Conservation (phyloP, 2,113 vertebrate species). For the Platanista minor region DNA sequence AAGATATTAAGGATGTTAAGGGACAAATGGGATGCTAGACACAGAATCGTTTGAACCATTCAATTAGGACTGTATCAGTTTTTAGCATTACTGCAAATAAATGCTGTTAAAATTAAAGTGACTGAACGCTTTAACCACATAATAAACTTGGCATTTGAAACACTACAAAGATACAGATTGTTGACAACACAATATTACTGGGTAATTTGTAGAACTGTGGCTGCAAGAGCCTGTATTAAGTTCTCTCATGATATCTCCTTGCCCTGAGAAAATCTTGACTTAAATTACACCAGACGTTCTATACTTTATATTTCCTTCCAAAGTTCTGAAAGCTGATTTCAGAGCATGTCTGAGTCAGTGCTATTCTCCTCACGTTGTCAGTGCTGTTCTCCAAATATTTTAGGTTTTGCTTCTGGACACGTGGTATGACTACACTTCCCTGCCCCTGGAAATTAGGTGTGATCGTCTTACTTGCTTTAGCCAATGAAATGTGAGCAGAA, state of each 20-base stretch:
- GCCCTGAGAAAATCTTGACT: not conserved
- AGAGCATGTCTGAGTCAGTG: not conserved
- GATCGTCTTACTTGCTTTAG: not conserved
- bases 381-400: not conserved
- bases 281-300: not conserved
- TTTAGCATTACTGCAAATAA: constrained; percentile 29
- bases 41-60: not conserved
- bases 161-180: not conserved
- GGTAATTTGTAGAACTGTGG: not conserved
- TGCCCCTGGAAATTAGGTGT: not conserved
- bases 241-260: not conserved
- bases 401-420: not conserved
- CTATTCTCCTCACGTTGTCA: not conserved
- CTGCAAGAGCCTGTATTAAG: not conserved
- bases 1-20: not conserved
- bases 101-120: constrained; percentile 41
- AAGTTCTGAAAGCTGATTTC: not conserved
- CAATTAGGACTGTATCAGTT: not conserved
- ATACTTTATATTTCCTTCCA: not conserved
- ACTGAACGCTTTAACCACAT: not conserved
- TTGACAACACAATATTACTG: not conserved
- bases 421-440: not conserved
- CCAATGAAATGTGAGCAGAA: not conserved
- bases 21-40: not conserved
- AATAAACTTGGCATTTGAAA: not conserved